A percentile compares a stretch with the other conserved stretches of the same genome.
These are phyloP conservation scores for Tadarida brasiliensis DNA, from an alignment of 2,797 vertebrate genomes.

Conservation along the genomic window DNA sequence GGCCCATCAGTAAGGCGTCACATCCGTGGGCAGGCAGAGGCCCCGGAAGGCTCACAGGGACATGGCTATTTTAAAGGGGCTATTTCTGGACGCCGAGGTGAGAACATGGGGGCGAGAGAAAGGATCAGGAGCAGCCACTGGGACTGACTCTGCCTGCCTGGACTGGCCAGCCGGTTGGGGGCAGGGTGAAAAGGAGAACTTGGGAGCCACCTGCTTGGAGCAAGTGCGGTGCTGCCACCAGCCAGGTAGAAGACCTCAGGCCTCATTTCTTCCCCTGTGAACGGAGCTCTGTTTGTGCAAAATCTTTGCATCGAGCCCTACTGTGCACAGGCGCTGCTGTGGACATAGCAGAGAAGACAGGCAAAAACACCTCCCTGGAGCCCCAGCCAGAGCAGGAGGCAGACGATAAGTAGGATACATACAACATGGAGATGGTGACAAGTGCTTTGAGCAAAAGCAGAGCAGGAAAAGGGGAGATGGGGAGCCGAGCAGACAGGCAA, in stretches of 20 bases:
- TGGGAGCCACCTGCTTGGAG: neutral
- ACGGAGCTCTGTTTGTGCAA: neutral
- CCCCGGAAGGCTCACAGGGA: conserved; percentile 57
- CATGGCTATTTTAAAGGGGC: conserved; percentile 70
- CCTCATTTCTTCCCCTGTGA: neutral
- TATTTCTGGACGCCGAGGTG: conserved; percentile 82
- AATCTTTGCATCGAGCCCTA: fast-evolving
- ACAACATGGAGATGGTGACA: neutral
- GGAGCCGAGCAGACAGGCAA: fast-evolving
- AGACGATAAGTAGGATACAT: neutral
- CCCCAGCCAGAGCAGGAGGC: neutral
- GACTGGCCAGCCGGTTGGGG: neutral
- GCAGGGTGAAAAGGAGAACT: neutral
- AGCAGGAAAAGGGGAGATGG: fast-evolving
- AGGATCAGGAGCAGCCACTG: neutral
- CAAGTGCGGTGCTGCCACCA: neutral
- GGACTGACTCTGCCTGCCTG: neutral
- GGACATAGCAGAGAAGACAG: neutral
- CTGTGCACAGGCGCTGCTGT: neutral
- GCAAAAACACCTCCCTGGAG: neutral
- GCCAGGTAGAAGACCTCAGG: neutral
- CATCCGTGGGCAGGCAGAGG: conserved; percentile 70
- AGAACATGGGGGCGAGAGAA: conserved; percentile 64
- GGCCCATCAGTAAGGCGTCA: conserved; percentile 20
- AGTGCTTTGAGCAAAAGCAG: neutral